Percentiles rank a stretch among this genome's conserved stretches.
Conservation (phyloP, 64 coral and sea anemone species). For the Porites australiensis region DNA sequence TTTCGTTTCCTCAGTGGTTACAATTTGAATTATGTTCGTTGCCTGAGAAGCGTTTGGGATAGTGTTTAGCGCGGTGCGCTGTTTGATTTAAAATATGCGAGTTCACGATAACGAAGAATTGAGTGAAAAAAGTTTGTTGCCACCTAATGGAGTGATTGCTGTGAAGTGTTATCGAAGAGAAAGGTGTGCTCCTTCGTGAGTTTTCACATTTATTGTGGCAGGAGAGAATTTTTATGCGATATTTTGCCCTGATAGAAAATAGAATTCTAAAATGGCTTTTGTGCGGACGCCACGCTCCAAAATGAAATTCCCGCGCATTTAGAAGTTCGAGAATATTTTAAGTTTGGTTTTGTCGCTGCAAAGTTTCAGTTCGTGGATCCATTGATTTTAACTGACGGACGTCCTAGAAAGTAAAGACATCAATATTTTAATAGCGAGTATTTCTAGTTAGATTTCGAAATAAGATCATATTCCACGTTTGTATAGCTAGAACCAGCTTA, state of each 20-base stretch:
- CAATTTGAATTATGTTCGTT: slow-evolving; percentile 11
- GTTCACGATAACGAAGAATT: not conserved
- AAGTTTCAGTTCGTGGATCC: no score
- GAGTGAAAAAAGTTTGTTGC: not conserved
- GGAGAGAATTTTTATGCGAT: not conserved
- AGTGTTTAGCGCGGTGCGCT: not conserved
- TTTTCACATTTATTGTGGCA: not conserved
- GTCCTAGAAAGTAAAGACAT: no score
- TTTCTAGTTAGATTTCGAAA: not conserved
- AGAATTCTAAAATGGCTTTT: not conserved
- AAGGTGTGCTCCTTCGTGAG: not conserved
- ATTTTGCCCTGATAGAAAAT: not conserved
- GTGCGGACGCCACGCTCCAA: not conserved
- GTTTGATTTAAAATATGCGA: slow-evolving; percentile 18
- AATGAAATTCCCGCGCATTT: slow-evolving; percentile 62
- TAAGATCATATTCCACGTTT: slow-evolving; percentile 19
- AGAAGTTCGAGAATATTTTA: slow-evolving; percentile 20
- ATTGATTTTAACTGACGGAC: no score
- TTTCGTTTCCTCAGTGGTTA: not conserved
- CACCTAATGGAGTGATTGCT: not conserved
- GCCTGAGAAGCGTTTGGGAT: not conserved
- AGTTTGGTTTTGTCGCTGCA: not conserved
- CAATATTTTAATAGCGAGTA: not conserved
- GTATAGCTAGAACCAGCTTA: no score
- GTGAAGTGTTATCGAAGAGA: not conserved